These are phyloP conservation scores for Calidris pygmaea DNA, from an alignment of 2,113 vertebrate genomes.

Conservation along the genomic window DNA sequence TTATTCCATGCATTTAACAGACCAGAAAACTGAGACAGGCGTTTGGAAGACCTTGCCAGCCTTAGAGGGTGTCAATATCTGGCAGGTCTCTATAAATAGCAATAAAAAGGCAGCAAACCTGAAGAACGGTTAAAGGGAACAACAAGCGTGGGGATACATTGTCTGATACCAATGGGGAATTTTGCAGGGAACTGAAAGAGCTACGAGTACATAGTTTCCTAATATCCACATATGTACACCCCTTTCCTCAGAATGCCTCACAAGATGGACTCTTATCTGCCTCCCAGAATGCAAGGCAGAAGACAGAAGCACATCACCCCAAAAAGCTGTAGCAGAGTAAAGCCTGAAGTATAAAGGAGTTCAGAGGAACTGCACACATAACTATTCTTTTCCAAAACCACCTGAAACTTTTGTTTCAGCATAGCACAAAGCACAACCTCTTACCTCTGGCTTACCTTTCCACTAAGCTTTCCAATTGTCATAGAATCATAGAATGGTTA, in stretches of 20 bases:
- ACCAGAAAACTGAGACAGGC: not conserved
- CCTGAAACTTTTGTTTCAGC: not conserved
- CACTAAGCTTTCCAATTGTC: not conserved
- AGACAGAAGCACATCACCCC: not conserved
- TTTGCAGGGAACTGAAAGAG: not conserved
- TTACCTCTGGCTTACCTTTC: not conserved
- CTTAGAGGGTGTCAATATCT: not conserved
- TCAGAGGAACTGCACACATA: not conserved
- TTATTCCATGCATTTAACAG: not conserved
- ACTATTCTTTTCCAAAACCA: not conserved
- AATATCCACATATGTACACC: fast-evolving
- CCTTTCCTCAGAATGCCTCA: not conserved
- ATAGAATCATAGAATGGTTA: not conserved
- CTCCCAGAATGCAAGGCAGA: not conserved
- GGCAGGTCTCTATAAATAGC: not conserved
- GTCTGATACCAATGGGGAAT: not conserved
- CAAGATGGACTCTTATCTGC: not conserved
- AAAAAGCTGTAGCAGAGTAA: not conserved
- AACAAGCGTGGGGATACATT: not conserved
- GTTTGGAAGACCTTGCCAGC: not conserved
- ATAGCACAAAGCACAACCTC: not conserved
- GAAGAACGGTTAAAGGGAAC: not conserved
- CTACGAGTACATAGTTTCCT: not conserved
- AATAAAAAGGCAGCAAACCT: not conserved
- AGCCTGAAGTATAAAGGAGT: not conserved